phyloP scores from a whole-genome alignment of 2,113 vertebrate species.

The Hippolais icterina region DNA sequence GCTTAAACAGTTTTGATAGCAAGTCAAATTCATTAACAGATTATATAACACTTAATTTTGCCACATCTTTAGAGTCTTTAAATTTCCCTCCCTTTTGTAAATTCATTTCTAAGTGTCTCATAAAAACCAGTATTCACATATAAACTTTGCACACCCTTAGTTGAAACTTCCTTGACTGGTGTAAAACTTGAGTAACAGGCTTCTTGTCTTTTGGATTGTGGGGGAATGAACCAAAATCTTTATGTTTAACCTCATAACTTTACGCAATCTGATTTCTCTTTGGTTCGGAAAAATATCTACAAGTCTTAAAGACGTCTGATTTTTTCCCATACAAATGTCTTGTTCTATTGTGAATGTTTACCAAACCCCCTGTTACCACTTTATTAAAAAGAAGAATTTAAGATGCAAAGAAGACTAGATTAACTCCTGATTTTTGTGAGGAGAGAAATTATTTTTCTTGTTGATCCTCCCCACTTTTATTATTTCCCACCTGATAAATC shows the following conservation, averaged over 20 bases:
- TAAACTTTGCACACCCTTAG: not conserved
- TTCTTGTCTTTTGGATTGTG: not conserved
- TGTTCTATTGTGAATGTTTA: not conserved
- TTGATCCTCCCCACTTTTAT: not conserved
- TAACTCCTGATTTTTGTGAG: not conserved
- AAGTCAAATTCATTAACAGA: conserved; percentile 32
- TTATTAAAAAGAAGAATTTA: not conserved
- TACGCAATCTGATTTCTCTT: not conserved
- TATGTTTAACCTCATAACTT: not conserved
- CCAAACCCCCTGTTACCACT: not conserved
- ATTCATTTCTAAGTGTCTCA: conserved; percentile 1
- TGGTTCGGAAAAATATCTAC: not conserved
- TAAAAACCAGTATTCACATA: not conserved
- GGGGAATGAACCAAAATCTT: not conserved
- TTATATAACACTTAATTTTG: conserved; percentile 51
- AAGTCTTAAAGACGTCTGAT: not conserved
- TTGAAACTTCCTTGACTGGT: not conserved
- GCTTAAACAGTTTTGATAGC: conserved; percentile 36
- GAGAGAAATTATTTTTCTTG: not conserved
- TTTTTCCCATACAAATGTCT: not conserved
- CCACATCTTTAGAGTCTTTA: conserved; percentile 15
- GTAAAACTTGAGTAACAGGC: not conserved
- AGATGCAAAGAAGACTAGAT: not conserved
- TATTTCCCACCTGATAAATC: not conserved
- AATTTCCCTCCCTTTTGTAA: not conserved